Base-by-base conservation (phyloP, 2,113 vertebrate species). In the Perccottus glenii region DNA sequence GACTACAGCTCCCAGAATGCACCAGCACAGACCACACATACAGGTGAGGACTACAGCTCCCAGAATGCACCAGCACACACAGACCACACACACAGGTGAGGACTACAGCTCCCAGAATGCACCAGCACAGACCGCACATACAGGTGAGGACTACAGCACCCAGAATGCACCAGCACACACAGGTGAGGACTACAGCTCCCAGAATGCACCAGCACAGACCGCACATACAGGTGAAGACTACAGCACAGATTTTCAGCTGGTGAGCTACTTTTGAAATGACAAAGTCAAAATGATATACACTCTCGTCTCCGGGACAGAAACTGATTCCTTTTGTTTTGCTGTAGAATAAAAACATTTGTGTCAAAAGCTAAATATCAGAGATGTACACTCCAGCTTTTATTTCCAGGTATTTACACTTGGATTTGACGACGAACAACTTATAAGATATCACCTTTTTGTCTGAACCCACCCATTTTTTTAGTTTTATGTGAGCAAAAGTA, bases 41-140 rank as follows among this genome's bases (percentile, higher is more conserved):
- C 60, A 63, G 43, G 60, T 48, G 19, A 3, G 19, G 19, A 49
- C 59, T 19, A 36, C 7, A 52, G 50, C 50, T 52, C 50, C 50
- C 50, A 52, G 7, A 10, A 52, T 27, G 12, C 49, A 27, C 15
- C 59, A 70, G 67, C 19, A 60, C 67, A 69, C 19, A 60, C 57
- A 69, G 40, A 59, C 52, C 5, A 0, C 44, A 57, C 2, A 16
- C 27, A 38, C 32, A 57, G 42, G 63, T 53, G 19, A 3, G 19
- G 19, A 59, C 53, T 32, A 16, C 90, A 94, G 64, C 49, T 51
- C 49, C 49, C 49, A 51, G 9, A 2, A 51, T 32, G 19, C 19
- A 32, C 15, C 95, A 96, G 72, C 95, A 96, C 80, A 93, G 96
- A 0, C 95, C 96, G 52, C 95, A 97, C 56, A 95, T 95, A 80